Conservation (phyloP, 2,797 vertebrate species). For the Enteromius mattozi region DNA sequence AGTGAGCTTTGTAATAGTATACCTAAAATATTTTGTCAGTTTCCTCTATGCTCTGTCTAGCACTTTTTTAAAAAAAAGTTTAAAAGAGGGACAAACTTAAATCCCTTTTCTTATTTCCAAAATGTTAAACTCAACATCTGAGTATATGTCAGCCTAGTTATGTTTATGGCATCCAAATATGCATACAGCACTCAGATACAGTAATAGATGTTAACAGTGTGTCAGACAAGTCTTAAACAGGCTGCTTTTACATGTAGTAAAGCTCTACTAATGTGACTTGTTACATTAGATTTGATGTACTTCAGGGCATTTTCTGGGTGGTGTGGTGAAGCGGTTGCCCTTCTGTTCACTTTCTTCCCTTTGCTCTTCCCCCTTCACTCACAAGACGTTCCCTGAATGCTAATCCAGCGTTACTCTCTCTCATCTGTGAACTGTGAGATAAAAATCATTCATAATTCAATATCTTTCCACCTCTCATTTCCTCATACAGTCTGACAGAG, state of each 20-base stretch:
- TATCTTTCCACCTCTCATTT: conserved; percentile 56
- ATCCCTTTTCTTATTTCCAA: background rate
- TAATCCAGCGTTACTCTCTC: conserved; percentile 57
- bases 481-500: conserved; percentile 44
- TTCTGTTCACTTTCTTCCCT: conserved; percentile 19
- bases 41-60: background rate
- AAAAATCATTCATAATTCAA: conserved; percentile 66
- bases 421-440: conserved; percentile 61
- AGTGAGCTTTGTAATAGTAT: background rate
- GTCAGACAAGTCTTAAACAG: conserved; percentile 6
- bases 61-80: background rate
- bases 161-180: conserved; percentile 7
- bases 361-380: conserved; percentile 31
- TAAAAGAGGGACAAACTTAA: background rate
- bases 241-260: background rate
- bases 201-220: background rate
- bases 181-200: background rate
- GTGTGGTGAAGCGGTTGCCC: conserved; percentile 27
- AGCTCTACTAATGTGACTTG: conserved; percentile 39
- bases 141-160: conserved; percentile 29
- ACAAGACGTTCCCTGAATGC: conserved; percentile 53
- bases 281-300: conserved; percentile 41
- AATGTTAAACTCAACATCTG: background rate
- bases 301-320: conserved; percentile 35
- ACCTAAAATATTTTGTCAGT: background rate